Evolutionary conservation across 1,140 invertebrate species (phyloP), one percentile per base, ranked within the genome.

Genomic region (Drosophila murphyi): DNA sequence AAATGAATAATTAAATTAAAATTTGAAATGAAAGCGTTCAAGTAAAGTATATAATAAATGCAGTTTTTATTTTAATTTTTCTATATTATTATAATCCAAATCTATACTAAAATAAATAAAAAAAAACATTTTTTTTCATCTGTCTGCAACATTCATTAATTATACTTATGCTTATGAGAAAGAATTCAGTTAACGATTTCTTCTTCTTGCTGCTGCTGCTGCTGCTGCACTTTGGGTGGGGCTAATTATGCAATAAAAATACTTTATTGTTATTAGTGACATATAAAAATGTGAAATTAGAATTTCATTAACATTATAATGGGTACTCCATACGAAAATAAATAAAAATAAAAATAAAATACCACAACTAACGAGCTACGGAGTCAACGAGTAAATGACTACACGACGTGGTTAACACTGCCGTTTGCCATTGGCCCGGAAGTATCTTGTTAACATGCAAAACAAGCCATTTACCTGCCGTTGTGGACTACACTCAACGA

Each of bases 401-500:
- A 52, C 54, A 72, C 37, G 48, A 57, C 47, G 32, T 67, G 62
- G 62, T 10, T 67, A 72, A 47, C 62, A 67, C 70, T 57, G 54
- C 54, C 70, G 70, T 72, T 78, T 75, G 83, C 64, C 73, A 83
- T 80, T 83, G 65, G 73, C 47, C 74, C 83, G 83, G 83, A 88
- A 89, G 85, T 88, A 89, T 88, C 83, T 88, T 89, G 83, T 89
- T 88, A 88, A 88, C 85, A 88, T 88, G 83, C 83, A 88, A 89
- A 88, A 88, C 83, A 85, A 88, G 83, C 77, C 68, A 89, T 88
- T 89, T 65, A 67, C 60, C 63, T 68, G 31, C 52, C 60, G 8
- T 10, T 41, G 20, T 20, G 20, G 20, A 20, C 20, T 20, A 20
- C 39, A 48, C 43, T 12, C 37, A 32, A 47, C 4, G 8, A 3